Conservation (phyloP, 1,140 invertebrate species). For the Cyphomyrmex costatus region DNA sequence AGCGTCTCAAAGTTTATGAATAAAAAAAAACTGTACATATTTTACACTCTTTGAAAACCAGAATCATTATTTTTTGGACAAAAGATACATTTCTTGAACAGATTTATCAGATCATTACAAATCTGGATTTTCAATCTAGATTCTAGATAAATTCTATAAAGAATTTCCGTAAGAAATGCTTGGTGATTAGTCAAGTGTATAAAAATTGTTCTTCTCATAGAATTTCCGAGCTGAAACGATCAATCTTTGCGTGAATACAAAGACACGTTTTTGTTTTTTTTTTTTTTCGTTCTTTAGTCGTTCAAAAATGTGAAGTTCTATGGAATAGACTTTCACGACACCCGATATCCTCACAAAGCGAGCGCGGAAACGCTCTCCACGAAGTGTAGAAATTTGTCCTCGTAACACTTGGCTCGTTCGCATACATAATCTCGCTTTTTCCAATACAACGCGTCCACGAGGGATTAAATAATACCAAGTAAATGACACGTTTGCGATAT, state of each 20-base stretch:
- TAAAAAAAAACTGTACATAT: background rate
- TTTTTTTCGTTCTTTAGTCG: too few species aligned
- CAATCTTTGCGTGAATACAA: constrained; percentile 1
- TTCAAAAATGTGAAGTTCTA: constrained; percentile 13
- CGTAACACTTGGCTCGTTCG: constrained; percentile 49
- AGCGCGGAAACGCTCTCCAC: constrained; percentile 47
- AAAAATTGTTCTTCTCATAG: background rate
- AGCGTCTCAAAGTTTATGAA: background rate
- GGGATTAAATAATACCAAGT: constrained; percentile 42
- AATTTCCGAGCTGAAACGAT: background rate
- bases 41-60: background rate
- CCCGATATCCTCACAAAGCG: constrained; percentile 9
- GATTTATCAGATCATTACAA: background rate
- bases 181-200: background rate
- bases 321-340: constrained; percentile 1
- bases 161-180: background rate
- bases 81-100: background rate
- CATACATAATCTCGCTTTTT: constrained; percentile 27
- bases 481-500: constrained; percentile 12
- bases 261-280: background rate
- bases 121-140: background rate
- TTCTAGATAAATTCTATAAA: background rate
- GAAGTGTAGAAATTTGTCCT: constrained; percentile 59
- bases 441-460: constrained; percentile 5
- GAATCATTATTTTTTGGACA: background rate